Evolutionary conservation across 2,113 vertebrate species (phyloP).

Genomic region (Apus apus): DNA sequence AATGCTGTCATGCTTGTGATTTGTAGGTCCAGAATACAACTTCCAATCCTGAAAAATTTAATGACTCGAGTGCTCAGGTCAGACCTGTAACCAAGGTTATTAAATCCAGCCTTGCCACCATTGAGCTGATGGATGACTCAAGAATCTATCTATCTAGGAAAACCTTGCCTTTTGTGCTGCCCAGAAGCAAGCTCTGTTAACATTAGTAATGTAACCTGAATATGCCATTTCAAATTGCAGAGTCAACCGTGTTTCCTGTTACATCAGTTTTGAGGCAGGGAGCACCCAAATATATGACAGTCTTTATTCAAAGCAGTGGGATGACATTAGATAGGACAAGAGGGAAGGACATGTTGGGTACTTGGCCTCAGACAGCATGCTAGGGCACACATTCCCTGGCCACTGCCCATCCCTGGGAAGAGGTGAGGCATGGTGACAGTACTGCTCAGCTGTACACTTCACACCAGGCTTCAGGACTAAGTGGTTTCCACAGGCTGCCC

Average conservation of each 20-base stretch:
- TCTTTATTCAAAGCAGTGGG: background rate
- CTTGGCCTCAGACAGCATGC: background rate
- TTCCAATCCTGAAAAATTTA: background rate
- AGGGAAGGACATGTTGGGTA: background rate
- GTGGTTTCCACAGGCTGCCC: background rate
- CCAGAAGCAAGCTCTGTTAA: background rate
- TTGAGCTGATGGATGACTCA: background rate
- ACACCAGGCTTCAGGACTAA: background rate
- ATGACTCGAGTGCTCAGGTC: background rate
- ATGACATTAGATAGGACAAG: background rate
- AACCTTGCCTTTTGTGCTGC: background rate
- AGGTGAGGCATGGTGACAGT: accelerated
- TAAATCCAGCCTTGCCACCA: accelerated
- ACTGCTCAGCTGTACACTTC: background rate
- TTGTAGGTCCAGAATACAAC: background rate
- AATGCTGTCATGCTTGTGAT: accelerated
- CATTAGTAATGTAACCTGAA: background rate
- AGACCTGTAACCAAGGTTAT: background rate
- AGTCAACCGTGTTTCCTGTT: background rate
- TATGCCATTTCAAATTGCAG: background rate
- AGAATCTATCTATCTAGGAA: background rate
- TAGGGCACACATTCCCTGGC: background rate
- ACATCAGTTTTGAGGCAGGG: background rate
- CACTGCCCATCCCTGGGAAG: background rate
- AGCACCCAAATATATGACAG: background rate